Percentiles rank a stretch among this genome's conserved stretches.
phyloP scores from a whole-genome alignment of 2,888 invertebrate genomes.

The Hydropsyche betteni region DNA sequence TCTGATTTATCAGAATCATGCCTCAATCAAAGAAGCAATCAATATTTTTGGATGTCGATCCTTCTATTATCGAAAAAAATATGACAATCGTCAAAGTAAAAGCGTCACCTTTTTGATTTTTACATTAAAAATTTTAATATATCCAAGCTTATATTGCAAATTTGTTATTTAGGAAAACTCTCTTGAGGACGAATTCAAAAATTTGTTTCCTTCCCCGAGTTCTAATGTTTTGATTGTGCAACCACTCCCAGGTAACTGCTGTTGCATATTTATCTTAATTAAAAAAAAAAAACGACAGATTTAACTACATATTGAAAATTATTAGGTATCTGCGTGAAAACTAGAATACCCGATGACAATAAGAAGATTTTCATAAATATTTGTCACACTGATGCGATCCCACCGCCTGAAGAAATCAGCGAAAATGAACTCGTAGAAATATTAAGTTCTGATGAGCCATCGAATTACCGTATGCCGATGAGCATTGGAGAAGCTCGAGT shows the following conservation, averaged over 20 bases:
- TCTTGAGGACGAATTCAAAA: conserved; percentile 69
- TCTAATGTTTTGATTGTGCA: conserved; percentile 53
- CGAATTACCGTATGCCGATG: conserved; percentile 85
- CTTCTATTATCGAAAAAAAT: conserved; percentile 68
- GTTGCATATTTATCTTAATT: conserved; percentile 37
- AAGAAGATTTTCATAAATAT: conserved; percentile 88
- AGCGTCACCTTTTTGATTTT: not conserved
- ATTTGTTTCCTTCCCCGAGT: conserved; percentile 64
- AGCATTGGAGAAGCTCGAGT: conserved; percentile 85
- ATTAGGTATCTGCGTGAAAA: conserved; percentile 83
- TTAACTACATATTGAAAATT: conserved; percentile 45
- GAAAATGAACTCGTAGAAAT: conserved; percentile 76
- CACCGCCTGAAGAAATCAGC: conserved; percentile 75
- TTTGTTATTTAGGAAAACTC: conserved; percentile 61
- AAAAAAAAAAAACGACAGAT: conserved; percentile 28
- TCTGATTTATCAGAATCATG: not conserved
- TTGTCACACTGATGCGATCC: conserved; percentile 81
- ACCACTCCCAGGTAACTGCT: conserved; percentile 18
- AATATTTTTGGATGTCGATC: conserved; percentile 70
- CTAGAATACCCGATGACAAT: conserved; percentile 69
- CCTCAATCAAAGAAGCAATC: conserved; percentile 51
- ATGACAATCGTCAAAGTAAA: conserved; percentile 61
- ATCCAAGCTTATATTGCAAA: too few relatives aligned
- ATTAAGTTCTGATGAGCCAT: conserved; percentile 73
- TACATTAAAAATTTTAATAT: too few relatives aligned